These are phyloP conservation scores for Apis dorsata DNA, from an alignment of 1,140 invertebrate species.

Conservation along the genomic window DNA sequence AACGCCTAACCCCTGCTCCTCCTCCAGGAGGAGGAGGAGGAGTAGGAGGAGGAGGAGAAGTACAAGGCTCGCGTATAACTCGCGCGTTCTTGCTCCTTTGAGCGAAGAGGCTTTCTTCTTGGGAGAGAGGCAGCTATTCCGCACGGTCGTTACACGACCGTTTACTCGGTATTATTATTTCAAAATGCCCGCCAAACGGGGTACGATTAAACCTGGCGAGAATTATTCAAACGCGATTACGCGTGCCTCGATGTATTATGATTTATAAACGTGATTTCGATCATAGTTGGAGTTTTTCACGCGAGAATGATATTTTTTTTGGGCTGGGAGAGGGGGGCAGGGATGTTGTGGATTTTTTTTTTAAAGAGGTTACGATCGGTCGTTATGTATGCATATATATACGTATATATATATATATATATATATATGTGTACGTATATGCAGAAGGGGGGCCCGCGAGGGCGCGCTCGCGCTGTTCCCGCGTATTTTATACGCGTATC, in stretches of 20 bases:
- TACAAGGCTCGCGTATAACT: background rate
- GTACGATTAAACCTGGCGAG: background rate
- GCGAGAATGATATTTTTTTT: background rate
- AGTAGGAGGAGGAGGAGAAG: too few species aligned
- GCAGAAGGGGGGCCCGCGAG: background rate
- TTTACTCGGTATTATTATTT: constrained; percentile 22
- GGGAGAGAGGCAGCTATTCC: background rate
- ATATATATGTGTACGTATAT: background rate
- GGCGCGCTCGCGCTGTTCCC: background rate
- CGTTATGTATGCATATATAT: background rate
- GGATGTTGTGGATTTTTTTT: background rate
- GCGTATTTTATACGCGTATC: constrained; percentile 3
- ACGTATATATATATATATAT: too few species aligned
- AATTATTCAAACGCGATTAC: constrained; percentile 1
- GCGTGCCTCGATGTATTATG: too few species aligned
- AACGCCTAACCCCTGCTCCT: background rate
- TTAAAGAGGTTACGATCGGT: background rate
- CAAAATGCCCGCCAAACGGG: constrained; percentile 4
- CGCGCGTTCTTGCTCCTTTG: background rate
- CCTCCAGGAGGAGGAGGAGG: background rate
- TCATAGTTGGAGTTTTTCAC: background rate
- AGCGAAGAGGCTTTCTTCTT: background rate
- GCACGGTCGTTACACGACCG: background rate
- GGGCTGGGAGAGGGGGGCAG: background rate
- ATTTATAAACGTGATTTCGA: background rate